Evolutionary conservation across 2,113 vertebrate genomes (phyloP), one percentile per base, ranked within the genome.

Genomic region (Pica pica): DNA sequence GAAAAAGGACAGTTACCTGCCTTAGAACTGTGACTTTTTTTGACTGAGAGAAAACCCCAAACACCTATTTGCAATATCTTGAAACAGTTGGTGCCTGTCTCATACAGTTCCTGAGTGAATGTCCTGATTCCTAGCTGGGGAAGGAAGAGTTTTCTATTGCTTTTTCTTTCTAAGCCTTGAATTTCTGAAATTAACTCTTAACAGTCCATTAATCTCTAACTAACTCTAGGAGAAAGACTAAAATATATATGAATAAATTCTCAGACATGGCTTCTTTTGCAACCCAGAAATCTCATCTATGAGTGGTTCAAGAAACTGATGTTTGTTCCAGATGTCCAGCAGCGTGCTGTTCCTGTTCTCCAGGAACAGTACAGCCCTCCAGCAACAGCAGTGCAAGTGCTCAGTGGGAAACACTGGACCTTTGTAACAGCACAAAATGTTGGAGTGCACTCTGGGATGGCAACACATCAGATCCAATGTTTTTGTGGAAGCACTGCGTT

Each of bases 311-410:
- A 47, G 84, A 84, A 95, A 52, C 33, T 63, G 77, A 70, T 57
- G 30, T 47, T 83, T 75, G 39, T 37, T 91, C 57, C 63, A 50
- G 44, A 56, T 47, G 27, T 82, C 81, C 70, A 76, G 56, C 11
- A 42, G 41, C 4, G 3, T 46, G 35, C 16, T 77, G 24, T 37
- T 77, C 28, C 59, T 81, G 20, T 7, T 89, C 35, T 71, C 27
- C 33, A 44, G 47, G 90, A 93, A 93, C 44, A 82, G 81, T 67
- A 84, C 64, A 95, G 60, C 77, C 87, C 87, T 96, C 65, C 84
- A 94, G 92, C 92, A 64, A 82, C 3, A 24, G 21, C 41, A 82
- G 47, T 0, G 1, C 0, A 0, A 1, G 1, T 16, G 27, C 52
- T 84, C 30, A 12, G 20, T 17, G 15, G 23, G 56, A 14, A 67